A percentile compares a stretch with the other conserved stretches of the same genome.
Evolutionary conservation across 2,113 vertebrate genomes (phyloP).

Genomic region (Vulpes lagopus): DNA sequence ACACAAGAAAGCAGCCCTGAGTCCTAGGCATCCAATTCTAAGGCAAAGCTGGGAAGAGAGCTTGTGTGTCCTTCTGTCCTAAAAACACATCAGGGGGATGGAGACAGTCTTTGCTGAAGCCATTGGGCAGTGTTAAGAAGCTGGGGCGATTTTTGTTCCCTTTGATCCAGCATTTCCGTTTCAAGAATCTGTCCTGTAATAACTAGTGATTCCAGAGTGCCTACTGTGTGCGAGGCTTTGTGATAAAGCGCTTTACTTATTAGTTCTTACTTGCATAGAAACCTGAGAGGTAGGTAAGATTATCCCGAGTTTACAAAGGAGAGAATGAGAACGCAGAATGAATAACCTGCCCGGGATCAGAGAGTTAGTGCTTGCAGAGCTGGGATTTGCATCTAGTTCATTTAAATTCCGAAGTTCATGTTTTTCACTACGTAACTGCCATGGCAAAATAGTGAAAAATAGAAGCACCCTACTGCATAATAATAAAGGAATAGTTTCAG

Average conservation of each 20-base stretch:
- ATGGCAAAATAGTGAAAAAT: background rate
- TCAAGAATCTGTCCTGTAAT: background rate
- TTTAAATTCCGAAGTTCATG: background rate
- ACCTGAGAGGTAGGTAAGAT: background rate
- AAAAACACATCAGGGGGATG: background rate
- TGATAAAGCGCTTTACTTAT: background rate
- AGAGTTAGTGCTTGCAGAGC: background rate
- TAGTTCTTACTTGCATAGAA: background rate
- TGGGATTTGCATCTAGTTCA: constrained; percentile 15
- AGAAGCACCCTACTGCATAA: background rate
- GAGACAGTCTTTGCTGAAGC: background rate
- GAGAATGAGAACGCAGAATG: background rate
- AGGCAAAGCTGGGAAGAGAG: background rate
- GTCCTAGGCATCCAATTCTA: too few relatives aligned
- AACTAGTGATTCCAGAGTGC: background rate
- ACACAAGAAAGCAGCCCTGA: background rate
- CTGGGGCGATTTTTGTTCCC: background rate
- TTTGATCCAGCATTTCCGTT: background rate
- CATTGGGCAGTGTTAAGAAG: background rate
- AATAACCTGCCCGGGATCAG: background rate
- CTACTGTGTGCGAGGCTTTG: background rate
- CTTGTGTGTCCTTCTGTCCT: background rate
- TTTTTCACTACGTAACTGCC: background rate
- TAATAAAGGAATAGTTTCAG: background rate
- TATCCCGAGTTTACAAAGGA: background rate